Percentiles rank a stretch among this genome's conserved stretches.
Evolutionary conservation across 1,140 invertebrate species (phyloP).

Genomic region (Charaxes varanes): DNA sequence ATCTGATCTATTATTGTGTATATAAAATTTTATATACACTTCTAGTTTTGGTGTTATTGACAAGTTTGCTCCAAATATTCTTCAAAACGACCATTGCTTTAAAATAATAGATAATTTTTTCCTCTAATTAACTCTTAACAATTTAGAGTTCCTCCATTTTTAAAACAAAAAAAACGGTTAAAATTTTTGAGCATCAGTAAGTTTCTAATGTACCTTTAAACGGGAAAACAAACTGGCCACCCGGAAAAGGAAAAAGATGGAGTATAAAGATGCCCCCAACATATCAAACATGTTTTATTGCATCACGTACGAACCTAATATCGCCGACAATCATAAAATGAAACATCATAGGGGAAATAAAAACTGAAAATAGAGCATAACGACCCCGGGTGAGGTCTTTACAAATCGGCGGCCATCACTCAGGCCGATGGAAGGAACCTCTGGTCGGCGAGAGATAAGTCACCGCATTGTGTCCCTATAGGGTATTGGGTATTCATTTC

Average conservation of each 20-base stretch:
- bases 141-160: no score
- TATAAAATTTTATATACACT: no score
- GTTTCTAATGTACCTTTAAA: no score
- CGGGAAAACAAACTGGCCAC: no score
- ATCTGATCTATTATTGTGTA: no score
- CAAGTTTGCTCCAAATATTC: no score
- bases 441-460: slow-evolving; percentile 50
- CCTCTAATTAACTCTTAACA: no score
- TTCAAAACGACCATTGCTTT: no score
- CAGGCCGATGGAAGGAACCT: slow-evolving; percentile 44
- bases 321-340: slow-evolving; percentile 63
- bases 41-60: no score
- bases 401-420: slow-evolving; percentile 68
- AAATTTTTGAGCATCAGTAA: no score
- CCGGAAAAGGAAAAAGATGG: slow-evolving; percentile 26
- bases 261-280: slow-evolving; percentile 19
- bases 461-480: slow-evolving; percentile 55
- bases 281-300: slow-evolving; percentile 32
- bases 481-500: slow-evolving; percentile 23
- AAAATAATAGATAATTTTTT: no score
- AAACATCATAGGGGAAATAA: slow-evolving; percentile 67
- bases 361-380: slow-evolving; percentile 65
- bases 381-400: slow-evolving; percentile 52
- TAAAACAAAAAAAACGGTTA: no score
- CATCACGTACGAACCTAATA: slow-evolving; percentile 53